Percentiles rank a stretch among this genome's conserved stretches.
phyloP scores from a whole-genome alignment of 2,113 vertebrate genomes.

The Laterallus jamaicensis region DNA sequence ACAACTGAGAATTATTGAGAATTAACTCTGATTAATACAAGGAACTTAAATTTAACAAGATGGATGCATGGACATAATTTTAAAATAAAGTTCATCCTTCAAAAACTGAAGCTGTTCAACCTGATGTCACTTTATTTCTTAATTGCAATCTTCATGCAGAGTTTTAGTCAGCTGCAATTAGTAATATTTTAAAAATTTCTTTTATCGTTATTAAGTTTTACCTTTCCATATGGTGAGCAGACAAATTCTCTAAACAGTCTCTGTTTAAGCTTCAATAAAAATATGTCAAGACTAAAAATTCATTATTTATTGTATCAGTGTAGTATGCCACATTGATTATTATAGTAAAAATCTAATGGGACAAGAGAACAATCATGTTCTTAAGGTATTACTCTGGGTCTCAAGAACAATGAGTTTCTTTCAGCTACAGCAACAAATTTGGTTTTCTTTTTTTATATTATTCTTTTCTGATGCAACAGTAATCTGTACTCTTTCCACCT shows the following conservation, averaged over 20 bases:
- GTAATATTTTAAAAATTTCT: not conserved
- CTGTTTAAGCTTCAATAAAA: not conserved
- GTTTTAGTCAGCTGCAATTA: not conserved
- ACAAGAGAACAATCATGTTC: fast-evolving
- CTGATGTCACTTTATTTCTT: not conserved
- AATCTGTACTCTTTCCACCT: not conserved
- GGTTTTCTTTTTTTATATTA: fast-evolving
- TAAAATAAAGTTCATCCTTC: not conserved
- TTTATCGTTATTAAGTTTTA: not conserved
- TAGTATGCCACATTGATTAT: not conserved
- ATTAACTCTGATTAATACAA: not conserved
- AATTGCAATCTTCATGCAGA: not conserved
- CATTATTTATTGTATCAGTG: not conserved
- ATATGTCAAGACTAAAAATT: not conserved
- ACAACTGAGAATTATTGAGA: not conserved
- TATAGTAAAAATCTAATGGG: not conserved
- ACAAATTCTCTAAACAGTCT: not conserved
- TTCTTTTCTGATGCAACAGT: not conserved
- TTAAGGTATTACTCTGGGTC: not conserved
- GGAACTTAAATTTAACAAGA: not conserved
- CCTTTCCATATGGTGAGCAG: not conserved
- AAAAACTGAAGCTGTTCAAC: not conserved
- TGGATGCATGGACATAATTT: not conserved
- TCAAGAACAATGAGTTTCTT: not conserved
- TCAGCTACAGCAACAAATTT: not conserved